phyloP scores from a whole-genome alignment of 23 tunicate genomes.

The Styela plicata region DNA sequence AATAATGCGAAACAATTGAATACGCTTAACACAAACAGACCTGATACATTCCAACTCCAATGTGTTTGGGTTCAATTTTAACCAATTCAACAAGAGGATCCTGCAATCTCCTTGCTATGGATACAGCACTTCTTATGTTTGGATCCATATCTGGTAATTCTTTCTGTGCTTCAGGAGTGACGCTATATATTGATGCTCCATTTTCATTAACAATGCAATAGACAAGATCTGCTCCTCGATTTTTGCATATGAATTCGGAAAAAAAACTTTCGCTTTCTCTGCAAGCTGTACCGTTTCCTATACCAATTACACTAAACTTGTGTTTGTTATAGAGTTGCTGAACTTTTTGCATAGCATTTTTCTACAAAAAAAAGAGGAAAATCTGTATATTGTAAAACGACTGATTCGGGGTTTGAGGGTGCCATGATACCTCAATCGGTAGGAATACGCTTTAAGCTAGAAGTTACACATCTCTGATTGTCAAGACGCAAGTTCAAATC shows the following conservation, averaged over 20 bases:
- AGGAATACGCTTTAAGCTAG: no score
- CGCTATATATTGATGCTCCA: conserved; percentile 93
- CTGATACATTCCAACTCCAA: conserved; percentile 96
- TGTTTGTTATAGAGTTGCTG: conserved; percentile 33
- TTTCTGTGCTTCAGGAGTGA: conserved; percentile 57
- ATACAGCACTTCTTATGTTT: conserved; percentile 78
- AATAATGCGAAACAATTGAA: conserved; percentile 1
- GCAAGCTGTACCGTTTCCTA: conserved; percentile 93
- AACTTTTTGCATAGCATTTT: conserved; percentile 24
- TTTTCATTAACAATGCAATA: conserved; percentile 87
- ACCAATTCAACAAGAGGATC: conserved; percentile 90
- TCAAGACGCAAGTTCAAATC: no score
- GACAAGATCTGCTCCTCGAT: conserved; percentile 26
- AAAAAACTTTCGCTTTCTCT: conserved; percentile 67
- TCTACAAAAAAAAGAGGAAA: no score
- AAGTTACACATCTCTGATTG: no score
- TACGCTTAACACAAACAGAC: conserved; percentile 8
- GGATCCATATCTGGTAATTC: conserved; percentile 81
- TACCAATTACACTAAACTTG: conserved; percentile 67
- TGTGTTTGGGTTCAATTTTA: conserved; percentile 85
- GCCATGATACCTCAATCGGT: no score
- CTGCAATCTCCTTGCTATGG: conserved; percentile 84
- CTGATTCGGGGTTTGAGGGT: no score
- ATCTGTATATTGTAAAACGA: no score
- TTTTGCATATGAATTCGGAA: conserved; percentile 40